A percentile compares a stretch with the other conserved stretches of the same genome.
Conservation (phyloP, 2,888 invertebrate species). For the Orchesella flavescens region DNA sequence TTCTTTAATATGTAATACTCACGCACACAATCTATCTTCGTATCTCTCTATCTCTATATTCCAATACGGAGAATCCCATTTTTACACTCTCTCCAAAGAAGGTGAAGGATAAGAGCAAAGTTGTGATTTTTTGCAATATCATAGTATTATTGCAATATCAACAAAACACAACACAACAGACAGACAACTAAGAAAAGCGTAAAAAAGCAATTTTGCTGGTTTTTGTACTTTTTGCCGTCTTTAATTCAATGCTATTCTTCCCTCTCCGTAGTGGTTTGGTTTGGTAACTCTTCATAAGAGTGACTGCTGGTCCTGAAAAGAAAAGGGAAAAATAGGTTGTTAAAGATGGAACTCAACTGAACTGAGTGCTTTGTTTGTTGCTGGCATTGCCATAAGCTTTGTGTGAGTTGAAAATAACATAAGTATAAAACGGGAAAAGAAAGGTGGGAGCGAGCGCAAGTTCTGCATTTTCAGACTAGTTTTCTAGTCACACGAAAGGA, state of each 20-base stretch:
- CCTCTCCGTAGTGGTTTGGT: background rate
- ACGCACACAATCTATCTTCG: slow-evolving; percentile 37
- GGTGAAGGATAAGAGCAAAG: slow-evolving; percentile 15
- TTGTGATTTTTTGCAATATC: slow-evolving; percentile 24
- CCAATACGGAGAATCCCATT: slow-evolving; percentile 8
- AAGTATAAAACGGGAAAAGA: background rate
- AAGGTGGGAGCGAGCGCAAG: background rate
- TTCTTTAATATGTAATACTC: slow-evolving; percentile 50
- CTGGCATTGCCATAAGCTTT: background rate
- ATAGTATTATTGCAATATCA: slow-evolving; percentile 39
- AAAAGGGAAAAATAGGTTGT: slow-evolving; percentile 42
- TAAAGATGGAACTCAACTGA: slow-evolving; percentile 12
- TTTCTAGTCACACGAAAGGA: slow-evolving; percentile 27
- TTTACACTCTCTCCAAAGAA: slow-evolving; percentile 18
- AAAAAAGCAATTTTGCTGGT: slow-evolving; percentile 38
- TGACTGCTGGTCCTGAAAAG: slow-evolving; percentile 38
- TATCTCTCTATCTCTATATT: background rate
- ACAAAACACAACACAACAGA: too few species aligned
- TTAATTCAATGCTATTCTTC: slow-evolving; percentile 8
- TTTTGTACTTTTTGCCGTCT: background rate
- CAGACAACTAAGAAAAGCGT: background rate
- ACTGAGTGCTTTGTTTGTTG: background rate
- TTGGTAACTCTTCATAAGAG: slow-evolving; percentile 18
- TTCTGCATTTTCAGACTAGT: background rate
- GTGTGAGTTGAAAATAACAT: slow-evolving; percentile 23